Conservation (phyloP, 1,140 invertebrate genomes). For the Drosophila oshimai region DNA sequence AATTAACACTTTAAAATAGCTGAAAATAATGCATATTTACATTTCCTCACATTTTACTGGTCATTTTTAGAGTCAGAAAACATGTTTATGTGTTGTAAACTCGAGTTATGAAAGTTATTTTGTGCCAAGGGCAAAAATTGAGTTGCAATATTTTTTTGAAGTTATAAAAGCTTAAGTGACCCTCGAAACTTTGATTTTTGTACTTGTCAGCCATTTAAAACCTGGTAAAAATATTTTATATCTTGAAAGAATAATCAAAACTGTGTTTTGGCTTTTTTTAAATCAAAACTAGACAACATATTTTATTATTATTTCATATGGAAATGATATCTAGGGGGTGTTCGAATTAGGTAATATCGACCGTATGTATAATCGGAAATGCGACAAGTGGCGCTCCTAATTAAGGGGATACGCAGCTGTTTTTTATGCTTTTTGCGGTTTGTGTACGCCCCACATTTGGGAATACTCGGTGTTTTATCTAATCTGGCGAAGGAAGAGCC, state of each 20-base stretch:
- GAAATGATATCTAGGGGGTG: background rate
- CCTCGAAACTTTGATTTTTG: too few relatives aligned
- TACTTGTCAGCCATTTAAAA: too few relatives aligned
- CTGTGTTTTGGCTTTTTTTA: too few relatives aligned
- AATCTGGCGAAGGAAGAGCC: conserved; percentile 14
- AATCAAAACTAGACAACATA: too few relatives aligned
- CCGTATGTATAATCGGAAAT: conserved; percentile 26
- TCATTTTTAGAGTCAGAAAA: too few relatives aligned
- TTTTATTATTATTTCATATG: too few relatives aligned
- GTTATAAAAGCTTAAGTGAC: too few relatives aligned
- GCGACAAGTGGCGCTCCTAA: conserved; percentile 53
- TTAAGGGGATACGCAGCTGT: conserved; percentile 29
- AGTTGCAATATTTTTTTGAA: background rate
- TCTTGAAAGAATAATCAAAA: too few relatives aligned
- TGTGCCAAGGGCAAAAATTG: background rate
- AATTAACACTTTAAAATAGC: background rate
- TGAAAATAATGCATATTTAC: too few relatives aligned
- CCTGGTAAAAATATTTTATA: too few relatives aligned
- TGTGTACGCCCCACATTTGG: conserved; percentile 37
- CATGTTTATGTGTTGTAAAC: too few relatives aligned
- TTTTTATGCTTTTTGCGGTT: conserved; percentile 14
- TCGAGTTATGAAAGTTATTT: background rate
- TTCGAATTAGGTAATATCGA: conserved; percentile 7
- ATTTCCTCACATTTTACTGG: too few relatives aligned
- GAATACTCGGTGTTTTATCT: conserved; percentile 29